Evolutionary conservation across 2,888 invertebrate species (phyloP).

Genomic region (Drosophila monieri): DNA sequence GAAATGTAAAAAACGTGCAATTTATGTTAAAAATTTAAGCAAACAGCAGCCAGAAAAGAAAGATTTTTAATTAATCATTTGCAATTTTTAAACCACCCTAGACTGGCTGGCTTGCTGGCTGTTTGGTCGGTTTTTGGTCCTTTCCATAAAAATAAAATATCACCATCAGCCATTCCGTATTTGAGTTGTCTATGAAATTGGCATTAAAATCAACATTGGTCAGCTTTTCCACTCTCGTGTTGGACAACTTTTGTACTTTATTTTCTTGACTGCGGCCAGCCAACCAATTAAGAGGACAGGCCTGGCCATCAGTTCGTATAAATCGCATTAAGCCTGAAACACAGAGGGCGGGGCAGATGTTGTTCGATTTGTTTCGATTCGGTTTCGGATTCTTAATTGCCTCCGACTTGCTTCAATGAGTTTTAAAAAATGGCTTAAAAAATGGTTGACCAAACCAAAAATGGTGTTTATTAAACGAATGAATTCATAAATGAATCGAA

Average conservation of each 20-base stretch:
- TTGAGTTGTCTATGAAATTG: slow-evolving; percentile 80
- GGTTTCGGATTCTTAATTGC: slow-evolving; percentile 64
- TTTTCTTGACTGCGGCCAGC: slow-evolving; percentile 75
- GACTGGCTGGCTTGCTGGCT: not conserved
- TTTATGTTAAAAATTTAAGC: slow-evolving; percentile 74
- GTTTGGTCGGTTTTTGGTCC: too few relatives aligned
- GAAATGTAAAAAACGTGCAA: slow-evolving; percentile 80
- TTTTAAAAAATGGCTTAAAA: slow-evolving; percentile 75
- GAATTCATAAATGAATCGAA: slow-evolving; percentile 48
- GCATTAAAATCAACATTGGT: slow-evolving; percentile 68
- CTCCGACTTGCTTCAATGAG: slow-evolving; percentile 46
- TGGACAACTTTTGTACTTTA: slow-evolving; percentile 56
- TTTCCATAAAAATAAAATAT: not conserved
- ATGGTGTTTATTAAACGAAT: slow-evolving; percentile 82
- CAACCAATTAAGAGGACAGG: slow-evolving; percentile 70
- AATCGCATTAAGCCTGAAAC: slow-evolving; percentile 72
- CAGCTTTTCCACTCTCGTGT: slow-evolving; percentile 12
- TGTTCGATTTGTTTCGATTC: slow-evolving; percentile 72
- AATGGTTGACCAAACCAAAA: slow-evolving; percentile 80
- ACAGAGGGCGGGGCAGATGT: slow-evolving; percentile 55
- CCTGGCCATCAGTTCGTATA: slow-evolving; percentile 71
- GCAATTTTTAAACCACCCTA: slow-evolving; percentile 43
- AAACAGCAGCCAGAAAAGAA: slow-evolving; percentile 51
- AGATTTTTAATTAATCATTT: slow-evolving; percentile 66
- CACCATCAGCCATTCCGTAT: slow-evolving; percentile 24